These are phyloP conservation scores for Podarcis lilfordi DNA, from an alignment of 2,797 vertebrate species.

Conservation along the genomic window DNA sequence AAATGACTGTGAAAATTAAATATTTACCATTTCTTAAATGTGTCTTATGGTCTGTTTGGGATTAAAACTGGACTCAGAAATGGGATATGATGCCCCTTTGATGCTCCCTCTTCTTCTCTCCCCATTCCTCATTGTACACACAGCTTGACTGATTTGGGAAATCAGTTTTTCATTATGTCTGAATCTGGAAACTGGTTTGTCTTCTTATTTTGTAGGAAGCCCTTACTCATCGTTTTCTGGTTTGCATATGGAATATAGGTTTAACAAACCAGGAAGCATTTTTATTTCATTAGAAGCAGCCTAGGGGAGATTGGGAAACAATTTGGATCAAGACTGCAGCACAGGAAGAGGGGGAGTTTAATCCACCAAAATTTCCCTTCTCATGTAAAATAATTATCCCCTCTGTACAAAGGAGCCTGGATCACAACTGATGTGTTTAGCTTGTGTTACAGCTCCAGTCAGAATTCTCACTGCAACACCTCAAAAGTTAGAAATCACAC, in stretches of 20 bases:
- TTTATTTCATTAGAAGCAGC: neutral
- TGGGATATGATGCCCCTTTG: neutral
- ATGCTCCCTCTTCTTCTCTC: neutral
- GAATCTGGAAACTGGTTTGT: neutral
- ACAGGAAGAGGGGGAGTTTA: too few species aligned
- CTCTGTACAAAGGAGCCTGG: too few species aligned
- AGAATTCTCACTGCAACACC: too few species aligned
- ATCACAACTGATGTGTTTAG: too few species aligned
- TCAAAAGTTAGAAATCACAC: too few species aligned
- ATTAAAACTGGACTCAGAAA: neutral
- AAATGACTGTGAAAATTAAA: constrained; percentile 55
- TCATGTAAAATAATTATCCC: too few species aligned
- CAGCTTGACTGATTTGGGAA: neutral
- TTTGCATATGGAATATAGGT: neutral
- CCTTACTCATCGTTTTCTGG: neutral
- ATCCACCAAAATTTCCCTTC: too few species aligned
- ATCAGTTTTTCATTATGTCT: neutral
- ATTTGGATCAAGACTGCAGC: too few species aligned
- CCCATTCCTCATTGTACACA: neutral
- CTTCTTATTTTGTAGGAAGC: neutral
- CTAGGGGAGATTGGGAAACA: too few species aligned
- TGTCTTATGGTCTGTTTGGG: neutral
- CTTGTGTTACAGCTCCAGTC: too few species aligned
- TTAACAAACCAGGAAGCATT: neutral
- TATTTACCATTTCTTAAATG: constrained; percentile 40